Evolutionary conservation across 2,888 invertebrate species (phyloP), one percentile per base, ranked within the genome.

Genomic region (Machimus rusticus): DNA sequence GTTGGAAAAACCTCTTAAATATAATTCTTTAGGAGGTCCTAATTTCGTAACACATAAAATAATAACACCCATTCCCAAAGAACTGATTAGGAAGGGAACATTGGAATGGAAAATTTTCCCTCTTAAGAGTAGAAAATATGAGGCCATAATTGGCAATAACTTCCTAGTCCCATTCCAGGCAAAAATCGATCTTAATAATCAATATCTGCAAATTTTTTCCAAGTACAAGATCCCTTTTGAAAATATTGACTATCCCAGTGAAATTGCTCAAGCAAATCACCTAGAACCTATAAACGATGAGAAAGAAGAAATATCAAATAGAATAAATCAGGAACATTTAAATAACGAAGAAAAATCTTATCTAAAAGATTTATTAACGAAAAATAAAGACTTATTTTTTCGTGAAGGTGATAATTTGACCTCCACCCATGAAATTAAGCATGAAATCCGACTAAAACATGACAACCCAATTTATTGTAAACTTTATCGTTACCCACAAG

Each of bases 81-180:
- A n/a, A n/a, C n/a, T n/a, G n/a, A n/a, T n/a, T n/a, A n/a, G n/a
- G n/a, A n/a, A n/a, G n/a, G n/a, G n/a, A n/a, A n/a, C n/a, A n/a
- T n/a, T n/a, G n/a, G n/a, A n/a, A n/a, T n/a, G n/a, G n/a, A n/a
- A n/a, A n/a, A n/a, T n/a, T n/a, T n/a, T 87, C 74, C 66, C 79
- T 39, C 79, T 87, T 5, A 74, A 87, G 74, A 66, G 74, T 85
- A 34, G n/a, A 57, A 76, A 86, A 86, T 78, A 86, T 12, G 78
- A 86, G 23, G 86, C 66, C 5, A 86, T 86, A 19, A 86, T 79
- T 39, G 74, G 78, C 39, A 37, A 57, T 1, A 86, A 79, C 28
- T 78, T 86, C 66, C 43, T 86, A 51, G 78, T 37, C 9, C 34
- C 86, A n/a, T 86, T 86, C 34, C 51, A 86, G 31, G 4, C 78